Base-by-base conservation (phyloP, 2,113 vertebrate species). In the Alectura lathami region DNA sequence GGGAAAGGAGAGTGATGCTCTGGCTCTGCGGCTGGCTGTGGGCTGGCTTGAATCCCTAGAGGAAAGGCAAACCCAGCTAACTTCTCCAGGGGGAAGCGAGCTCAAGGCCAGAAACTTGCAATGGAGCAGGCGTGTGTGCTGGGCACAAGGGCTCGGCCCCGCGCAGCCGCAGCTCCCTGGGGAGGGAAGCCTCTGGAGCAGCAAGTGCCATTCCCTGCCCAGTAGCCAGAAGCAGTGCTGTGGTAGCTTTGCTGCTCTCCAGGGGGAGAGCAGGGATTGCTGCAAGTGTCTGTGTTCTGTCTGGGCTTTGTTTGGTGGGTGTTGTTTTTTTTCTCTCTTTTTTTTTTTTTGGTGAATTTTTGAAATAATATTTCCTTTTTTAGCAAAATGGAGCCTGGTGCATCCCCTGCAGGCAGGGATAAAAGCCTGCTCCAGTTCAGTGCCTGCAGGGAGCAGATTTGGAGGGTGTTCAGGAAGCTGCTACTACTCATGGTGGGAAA, bases 361-460 rank as follows among this genome's bases (percentile, higher is more conserved):
- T 91, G 38, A 79, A 89, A 72, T 57, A 27, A 29, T 1, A 0
- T 82, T 74, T 88, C 70, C 48, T 79, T 85, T 95, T 93, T 72
- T 82, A 93, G 68, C 76, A 50, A 80, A 89, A 88, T 8, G 56
- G 94, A 92, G 72, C 64, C 68, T 86, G 68, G 64, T 81, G 74
- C 68, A 90, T 83, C 68, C 89, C 91, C 93, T 96, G 89, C 95
- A 67, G 93, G 93, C 94, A 94, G 94, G 93, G 95, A 77, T 80
- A 89, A 88, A 89, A 86, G 63, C 86, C 63, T 91, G 54, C 51
- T 92, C 75, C 64, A 43, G 51, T 76, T 88, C 59, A 89, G 89
- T 89, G 93, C 94, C 91, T 89, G 85, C 76, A 74, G 91, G 84
- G 86, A 93, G 57, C 53, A 56, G 75, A 64, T 79, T 73, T 5